These are phyloP conservation scores for Trichoplusia ni DNA, from an alignment of 1,140 invertebrate genomes.

Conservation along the genomic window DNA sequence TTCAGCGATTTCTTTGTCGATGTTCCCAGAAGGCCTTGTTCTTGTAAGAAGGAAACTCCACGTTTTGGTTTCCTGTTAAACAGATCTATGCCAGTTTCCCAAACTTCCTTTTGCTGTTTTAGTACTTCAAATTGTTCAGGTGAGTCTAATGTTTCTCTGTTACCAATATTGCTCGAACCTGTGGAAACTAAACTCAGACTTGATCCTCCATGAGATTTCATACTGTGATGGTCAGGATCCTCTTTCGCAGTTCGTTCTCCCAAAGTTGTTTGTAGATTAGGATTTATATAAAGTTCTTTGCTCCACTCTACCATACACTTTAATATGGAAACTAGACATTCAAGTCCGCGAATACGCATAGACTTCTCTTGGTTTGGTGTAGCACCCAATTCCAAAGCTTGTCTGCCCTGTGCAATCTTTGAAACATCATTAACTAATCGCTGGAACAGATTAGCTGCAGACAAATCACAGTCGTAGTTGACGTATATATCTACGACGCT, in stretches of 20 bases:
- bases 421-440: conserved; percentile 96
- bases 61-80: conserved; percentile 97
- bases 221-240: conserved; percentile 82
- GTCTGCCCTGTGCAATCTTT: conserved; percentile 96
- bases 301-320: conserved; percentile 99
- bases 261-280: conserved; percentile 92
- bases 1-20: conserved; percentile 93
- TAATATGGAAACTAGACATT: conserved; percentile 98
- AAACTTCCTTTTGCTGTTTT: conserved; percentile 99
- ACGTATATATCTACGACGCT: conserved; percentile 99
- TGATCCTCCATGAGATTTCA: conserved; percentile 86
- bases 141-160: conserved; percentile 90
- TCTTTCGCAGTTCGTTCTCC: conserved; percentile 83
- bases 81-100: conserved; percentile 90
- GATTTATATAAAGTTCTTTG: conserved; percentile 98
- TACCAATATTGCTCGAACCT: conserved; percentile 86
- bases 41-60: conserved; percentile 96
- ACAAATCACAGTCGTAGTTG: conserved; percentile 99
- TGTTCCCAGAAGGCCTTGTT: conserved; percentile 93
- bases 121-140: conserved; percentile 97
- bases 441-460: conserved; percentile 99
- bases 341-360: conserved; percentile 97
- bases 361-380: conserved; percentile 97
- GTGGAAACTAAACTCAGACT: conserved; percentile 88
- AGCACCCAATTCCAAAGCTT: conserved; percentile 95